Base-by-base conservation (phyloP, 2,797 vertebrate species). In the Acropternis orthonyx region DNA sequence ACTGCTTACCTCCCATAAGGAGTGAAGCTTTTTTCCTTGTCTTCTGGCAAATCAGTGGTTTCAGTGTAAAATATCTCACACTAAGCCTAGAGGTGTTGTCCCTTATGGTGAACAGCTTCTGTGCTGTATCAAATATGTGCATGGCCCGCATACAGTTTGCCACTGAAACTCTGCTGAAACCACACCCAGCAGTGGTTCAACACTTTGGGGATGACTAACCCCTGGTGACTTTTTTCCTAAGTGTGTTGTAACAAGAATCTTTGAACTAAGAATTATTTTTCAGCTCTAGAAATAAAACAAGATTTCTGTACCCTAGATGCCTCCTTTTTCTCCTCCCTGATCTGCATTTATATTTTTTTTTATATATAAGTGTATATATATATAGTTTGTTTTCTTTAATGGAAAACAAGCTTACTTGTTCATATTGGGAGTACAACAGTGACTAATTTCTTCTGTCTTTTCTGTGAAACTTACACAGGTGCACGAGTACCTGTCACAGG, bases 61-160 rank as follows among this genome's bases (percentile, higher is more conserved):
- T 81, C 30, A n/a, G n/a, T 55, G 21, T 77, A 49, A 88, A 68
- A 51, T 48, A 59, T 19, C 55, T 59, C 30, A 7, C 15, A 7
- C 4, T 65, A 28, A 36, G 8, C 23, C 63, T 73, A 34, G 23
- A 73, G 13, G 18, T 36, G 44, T 10, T 0, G 0, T 14, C 13
- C 13, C 30, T 65, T 46, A 49, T 0, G 1, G 20, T 14, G 27
- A 81, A 30, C 30, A 59, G 27, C 21, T 15, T 82, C 13, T 13
- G 16, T 34, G 8, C 5, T 1, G 0, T 55, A 37, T 10, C 34
- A 55, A 76, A 36, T 22, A 20, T 4, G 3, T 30, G 24, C 28
- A 23, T 5, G 26, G 24, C 51, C 17, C 22, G 21, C 52, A 52
- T 32, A 48, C 58, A 41, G 22, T 41, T 72, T 3, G 1, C 55